These are phyloP conservation scores for Bellardia pandia DNA, from an alignment of 2,888 invertebrate species.

Conservation along the genomic window DNA sequence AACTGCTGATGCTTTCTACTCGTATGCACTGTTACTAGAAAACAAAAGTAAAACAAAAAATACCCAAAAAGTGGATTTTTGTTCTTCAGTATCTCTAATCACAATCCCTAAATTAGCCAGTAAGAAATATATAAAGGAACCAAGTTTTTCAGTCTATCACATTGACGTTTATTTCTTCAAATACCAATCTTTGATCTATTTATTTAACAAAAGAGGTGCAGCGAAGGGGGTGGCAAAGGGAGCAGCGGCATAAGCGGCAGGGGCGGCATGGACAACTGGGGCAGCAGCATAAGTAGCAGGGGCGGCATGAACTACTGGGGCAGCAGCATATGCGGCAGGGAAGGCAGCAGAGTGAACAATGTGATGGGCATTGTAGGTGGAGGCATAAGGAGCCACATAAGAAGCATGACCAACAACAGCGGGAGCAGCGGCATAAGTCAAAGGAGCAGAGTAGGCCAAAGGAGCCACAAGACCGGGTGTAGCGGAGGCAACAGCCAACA, in stretches of 20 bases:
- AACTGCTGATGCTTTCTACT: too few species aligned
- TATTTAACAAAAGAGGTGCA: constrained; percentile 59
- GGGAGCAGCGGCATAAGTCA: constrained; percentile 63
- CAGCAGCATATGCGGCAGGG: constrained; percentile 72
- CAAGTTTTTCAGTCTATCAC: constrained; percentile 22
- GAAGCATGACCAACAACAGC: constrained; percentile 78
- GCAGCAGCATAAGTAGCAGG: constrained; percentile 26
- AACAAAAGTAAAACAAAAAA: too few species aligned
- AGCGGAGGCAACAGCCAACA: constrained; percentile 75
- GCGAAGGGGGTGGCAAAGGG: constrained; percentile 66
- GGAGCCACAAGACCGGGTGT: constrained; percentile 53
- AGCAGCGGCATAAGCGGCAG: constrained; percentile 63
- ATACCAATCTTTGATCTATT: constrained; percentile 42
- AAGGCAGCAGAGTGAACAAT: constrained; percentile 79
- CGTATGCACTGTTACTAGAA: too few species aligned
- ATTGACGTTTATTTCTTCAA: neutral
- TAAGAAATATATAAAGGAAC: too few species aligned
- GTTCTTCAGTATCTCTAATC: too few species aligned
- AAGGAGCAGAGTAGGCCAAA: constrained; percentile 63
- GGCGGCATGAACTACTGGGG: constrained; percentile 41
- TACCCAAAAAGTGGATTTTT: too few species aligned
- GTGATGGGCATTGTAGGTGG: constrained; percentile 79
- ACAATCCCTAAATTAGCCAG: too few species aligned
- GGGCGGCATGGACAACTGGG: too few species aligned
- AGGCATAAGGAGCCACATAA: constrained; percentile 80